Evolutionary conservation across 1,140 invertebrate species (phyloP), one percentile per base, ranked within the genome.

Genomic region (Arion vulgaris): DNA sequence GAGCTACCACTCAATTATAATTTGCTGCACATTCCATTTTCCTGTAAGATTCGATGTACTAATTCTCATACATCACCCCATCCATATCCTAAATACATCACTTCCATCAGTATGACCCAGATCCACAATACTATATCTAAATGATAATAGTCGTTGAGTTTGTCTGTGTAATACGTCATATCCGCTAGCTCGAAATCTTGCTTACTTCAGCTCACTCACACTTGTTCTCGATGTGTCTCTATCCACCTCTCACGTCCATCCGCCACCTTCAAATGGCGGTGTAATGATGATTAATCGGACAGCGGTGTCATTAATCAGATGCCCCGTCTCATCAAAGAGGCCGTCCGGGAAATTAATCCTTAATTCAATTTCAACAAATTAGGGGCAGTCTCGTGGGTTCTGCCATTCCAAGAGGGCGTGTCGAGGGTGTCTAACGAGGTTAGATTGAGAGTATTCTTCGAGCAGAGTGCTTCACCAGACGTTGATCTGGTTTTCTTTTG

Each of bases 321-420:
- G 45, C 66, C 66, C 45, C 66, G 28, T 80, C 71, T 69, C 78
- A 80, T 71, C 66, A 45, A 36, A 23, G 1, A 28, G 41, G 66
- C 45, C 51, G 66, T 66, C 78, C 62, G 45, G 78, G 78, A 66
- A 80, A 80, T 71, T 80, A 71, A 80, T 71, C 62, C 78, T 66
- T 71, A 80, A 80, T 80, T 80, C 78, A 71, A 80, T 80, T 71
- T 39, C 78, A 71, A 80, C 78, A 80, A 80, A 80, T 80, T 74
- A 68, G 53, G 53, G 38, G 34, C n/a, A 28, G 1, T 53, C 49
- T 28, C 62, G n/a, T 19, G 5, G 45, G 57, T 26, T 41, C 9
- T 28, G 49, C 23, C n/a, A 66, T n/a, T 9, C 69, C n/a, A 49
- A 17, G 45, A 38, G 74, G 74, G 36, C 62, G 41, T 57, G 81